Evolutionary conservation across 2,797 vertebrate species (phyloP).

Genomic region (Pseudochirops cupreus): DNA sequence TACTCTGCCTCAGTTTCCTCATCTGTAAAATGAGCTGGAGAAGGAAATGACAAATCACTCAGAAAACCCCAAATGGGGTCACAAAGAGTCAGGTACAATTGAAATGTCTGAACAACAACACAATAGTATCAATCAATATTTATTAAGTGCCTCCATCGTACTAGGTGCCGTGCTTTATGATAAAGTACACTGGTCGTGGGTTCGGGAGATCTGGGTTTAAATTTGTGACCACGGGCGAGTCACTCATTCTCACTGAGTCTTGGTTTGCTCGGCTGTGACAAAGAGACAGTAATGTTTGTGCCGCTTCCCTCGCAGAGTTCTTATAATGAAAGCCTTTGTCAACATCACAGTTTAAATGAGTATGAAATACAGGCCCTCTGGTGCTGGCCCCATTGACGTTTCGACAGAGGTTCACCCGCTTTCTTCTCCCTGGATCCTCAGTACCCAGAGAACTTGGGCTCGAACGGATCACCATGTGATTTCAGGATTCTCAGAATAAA

Average conservation of each 20-base stretch:
- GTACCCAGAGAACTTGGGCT: neutral
- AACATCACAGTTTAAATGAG: neutral
- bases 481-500: neutral
- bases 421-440: neutral
- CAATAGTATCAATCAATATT: neutral
- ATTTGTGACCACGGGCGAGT: neutral
- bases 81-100: too few species aligned
- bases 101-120: neutral
- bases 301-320: neutral
- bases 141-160: conserved; percentile 3
- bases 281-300: neutral
- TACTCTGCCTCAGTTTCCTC: too few species aligned
- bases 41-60: too few species aligned
- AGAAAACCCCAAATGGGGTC: too few species aligned
- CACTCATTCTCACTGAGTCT: neutral
- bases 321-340: neutral
- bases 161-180: neutral
- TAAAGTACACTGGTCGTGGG: neutral
- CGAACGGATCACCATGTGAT: neutral
- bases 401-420: neutral
- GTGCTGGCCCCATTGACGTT: neutral
- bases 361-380: neutral
- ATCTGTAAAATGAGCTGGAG: too few species aligned
- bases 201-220: neutral
- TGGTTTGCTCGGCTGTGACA: neutral